These are phyloP conservation scores for Cyaniris semiargus DNA, from an alignment of 2,888 invertebrate genomes.

Conservation along the genomic window DNA sequence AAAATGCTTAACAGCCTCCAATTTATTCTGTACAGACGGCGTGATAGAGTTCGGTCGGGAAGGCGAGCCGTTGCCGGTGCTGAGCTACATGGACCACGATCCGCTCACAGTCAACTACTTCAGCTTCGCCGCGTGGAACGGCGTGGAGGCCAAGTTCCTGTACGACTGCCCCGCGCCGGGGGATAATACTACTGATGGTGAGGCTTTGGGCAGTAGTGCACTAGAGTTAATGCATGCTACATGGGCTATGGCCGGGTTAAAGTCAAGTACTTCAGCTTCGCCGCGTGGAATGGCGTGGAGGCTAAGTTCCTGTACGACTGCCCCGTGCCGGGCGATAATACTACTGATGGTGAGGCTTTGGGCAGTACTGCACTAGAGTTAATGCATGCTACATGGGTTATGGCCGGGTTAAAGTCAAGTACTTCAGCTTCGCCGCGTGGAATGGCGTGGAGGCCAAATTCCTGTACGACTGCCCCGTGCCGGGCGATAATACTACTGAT, in stretches of 20 bases:
- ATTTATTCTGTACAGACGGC: slow-evolving; percentile 70
- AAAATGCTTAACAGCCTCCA: too few species aligned
- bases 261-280: slow-evolving; percentile 84
- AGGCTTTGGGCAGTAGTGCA: background rate
- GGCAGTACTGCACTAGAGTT: too few species aligned
- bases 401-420: slow-evolving; percentile 81
- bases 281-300: slow-evolving; percentile 83
- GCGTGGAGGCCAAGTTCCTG: slow-evolving; percentile 84
- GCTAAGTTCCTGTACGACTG: slow-evolving; percentile 87
- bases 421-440: slow-evolving; percentile 86
- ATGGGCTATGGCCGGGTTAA: slow-evolving; percentile 81
- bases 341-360: slow-evolving; percentile 49
- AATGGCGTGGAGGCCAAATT: slow-evolving; percentile 83
- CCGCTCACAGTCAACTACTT: slow-evolving; percentile 83
- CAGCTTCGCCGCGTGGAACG: slow-evolving; percentile 85
- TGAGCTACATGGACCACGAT: slow-evolving; percentile 81
- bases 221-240: too few species aligned
- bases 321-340: slow-evolving; percentile 57
- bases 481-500: slow-evolving; percentile 50
- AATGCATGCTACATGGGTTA: slow-evolving; percentile 82
- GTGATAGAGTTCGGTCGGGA: slow-evolving; percentile 82
- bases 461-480: slow-evolving; percentile 83
- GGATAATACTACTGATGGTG: slow-evolving; percentile 53
- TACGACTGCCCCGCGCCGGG: slow-evolving; percentile 81
- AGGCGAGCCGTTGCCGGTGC: slow-evolving; percentile 79